These are phyloP conservation scores for Hyphantria cunea DNA, from an alignment of 1,140 invertebrate genomes.

Conservation along the genomic window DNA sequence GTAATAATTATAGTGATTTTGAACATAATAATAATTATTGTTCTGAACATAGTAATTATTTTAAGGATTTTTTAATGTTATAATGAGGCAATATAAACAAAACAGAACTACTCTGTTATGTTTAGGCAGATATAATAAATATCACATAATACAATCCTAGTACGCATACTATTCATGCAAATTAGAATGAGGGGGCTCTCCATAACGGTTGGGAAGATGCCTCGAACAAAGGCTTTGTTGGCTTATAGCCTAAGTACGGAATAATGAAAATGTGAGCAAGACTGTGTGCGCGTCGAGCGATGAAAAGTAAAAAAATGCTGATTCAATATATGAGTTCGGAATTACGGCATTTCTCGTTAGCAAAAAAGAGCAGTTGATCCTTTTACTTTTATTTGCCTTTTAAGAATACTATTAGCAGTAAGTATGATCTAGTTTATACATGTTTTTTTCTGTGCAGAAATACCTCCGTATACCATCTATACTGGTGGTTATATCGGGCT, in stretches of 20 bases:
- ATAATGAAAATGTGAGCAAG: conserved; percentile 41
- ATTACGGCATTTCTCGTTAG: not conserved
- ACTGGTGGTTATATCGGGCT: too few relatives aligned
- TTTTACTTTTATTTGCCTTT: not conserved
- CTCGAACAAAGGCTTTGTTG: conserved; percentile 45
- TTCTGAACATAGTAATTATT: too few relatives aligned
- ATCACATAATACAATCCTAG: conserved; percentile 7
- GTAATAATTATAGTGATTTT: too few relatives aligned
- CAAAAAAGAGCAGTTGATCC: not conserved
- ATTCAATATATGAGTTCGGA: conserved; percentile 21
- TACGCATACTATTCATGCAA: conserved; percentile 43
- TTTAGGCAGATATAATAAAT: conserved; percentile 1
- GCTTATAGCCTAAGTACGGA: conserved; percentile 41
- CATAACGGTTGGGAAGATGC: conserved; percentile 30
- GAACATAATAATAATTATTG: too few relatives aligned
- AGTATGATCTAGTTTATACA: too few relatives aligned
- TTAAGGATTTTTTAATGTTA: too few relatives aligned
- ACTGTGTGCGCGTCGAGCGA: conserved; percentile 31
- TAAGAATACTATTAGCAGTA: too few relatives aligned
- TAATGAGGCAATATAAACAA: not conserved
- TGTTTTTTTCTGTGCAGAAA: too few relatives aligned
- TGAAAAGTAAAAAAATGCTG: conserved; percentile 24
- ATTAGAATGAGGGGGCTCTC: conserved; percentile 40
- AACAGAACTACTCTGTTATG: not conserved
- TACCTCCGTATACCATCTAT: too few relatives aligned